Percentiles rank a stretch among this genome's conserved stretches.
These are phyloP conservation scores for Drosophila mimica DNA, from an alignment of 2,888 invertebrate genomes.

Conservation along the genomic window DNA sequence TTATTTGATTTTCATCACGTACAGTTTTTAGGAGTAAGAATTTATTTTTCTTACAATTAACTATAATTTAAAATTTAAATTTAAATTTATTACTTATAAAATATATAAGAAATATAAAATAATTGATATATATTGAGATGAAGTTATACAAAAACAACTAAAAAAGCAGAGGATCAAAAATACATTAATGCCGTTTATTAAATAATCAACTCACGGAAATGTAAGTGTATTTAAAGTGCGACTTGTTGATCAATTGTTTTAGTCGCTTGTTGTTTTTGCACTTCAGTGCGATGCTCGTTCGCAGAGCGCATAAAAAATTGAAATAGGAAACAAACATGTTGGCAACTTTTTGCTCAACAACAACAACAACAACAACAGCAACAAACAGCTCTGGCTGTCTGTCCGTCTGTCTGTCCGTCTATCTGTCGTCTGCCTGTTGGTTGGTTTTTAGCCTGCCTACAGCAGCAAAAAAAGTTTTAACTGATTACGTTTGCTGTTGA, in stretches of 20 bases:
- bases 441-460: conserved; percentile 45
- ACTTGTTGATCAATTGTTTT: conserved; percentile 12
- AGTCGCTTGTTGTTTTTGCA: conserved; percentile 42
- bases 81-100: no score
- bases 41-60: background rate
- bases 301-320: conserved; percentile 65
- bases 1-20: background rate
- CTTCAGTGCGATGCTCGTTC: conserved; percentile 47
- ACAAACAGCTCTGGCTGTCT: conserved; percentile 12
- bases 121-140: background rate
- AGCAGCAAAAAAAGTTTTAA: conserved; percentile 68
- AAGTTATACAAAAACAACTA: no score
- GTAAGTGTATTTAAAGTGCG: conserved; percentile 5
- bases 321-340: conserved; percentile 74
- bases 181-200: background rate
- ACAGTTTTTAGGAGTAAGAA: no score
- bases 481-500: conserved; percentile 80
- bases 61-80: background rate
- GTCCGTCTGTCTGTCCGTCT: conserved; percentile 10
- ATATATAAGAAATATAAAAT: no score
- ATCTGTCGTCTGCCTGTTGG: conserved; percentile 16
- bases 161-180: background rate
- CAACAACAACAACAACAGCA: conserved; percentile 20
- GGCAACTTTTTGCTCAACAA: conserved; percentile 65
- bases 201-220: no score